phyloP scores from a whole-genome alignment of 2,888 invertebrate genomes.

The Salticus scenicus region DNA sequence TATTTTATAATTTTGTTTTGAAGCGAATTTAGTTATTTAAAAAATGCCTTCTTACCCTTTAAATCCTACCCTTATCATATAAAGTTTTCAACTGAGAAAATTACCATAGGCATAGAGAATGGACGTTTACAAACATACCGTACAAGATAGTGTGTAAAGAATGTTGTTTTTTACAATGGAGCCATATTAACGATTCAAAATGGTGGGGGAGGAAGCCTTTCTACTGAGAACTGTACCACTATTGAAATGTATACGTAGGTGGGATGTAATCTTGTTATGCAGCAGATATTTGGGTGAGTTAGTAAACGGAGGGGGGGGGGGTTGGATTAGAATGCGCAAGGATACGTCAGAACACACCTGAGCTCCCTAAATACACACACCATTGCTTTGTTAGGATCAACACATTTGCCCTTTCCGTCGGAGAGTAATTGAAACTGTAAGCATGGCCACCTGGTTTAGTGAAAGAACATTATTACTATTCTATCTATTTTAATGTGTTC shows the following conservation, averaged over 20 bases:
- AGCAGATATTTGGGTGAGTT: background rate
- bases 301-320: slow-evolving; percentile 4
- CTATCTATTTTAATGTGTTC: background rate
- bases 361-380: slow-evolving; percentile 26
- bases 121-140: too few species aligned
- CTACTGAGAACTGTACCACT: too few species aligned
- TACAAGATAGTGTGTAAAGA: too few species aligned
- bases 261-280: slow-evolving; percentile 21
- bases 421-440: slow-evolving; percentile 10
- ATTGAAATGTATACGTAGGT: background rate
- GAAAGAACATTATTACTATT: background rate
- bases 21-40: too few species aligned
- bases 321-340: slow-evolving; percentile 9
- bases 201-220: too few species aligned
- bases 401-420: slow-evolving; percentile 27
- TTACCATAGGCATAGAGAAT: too few species aligned
- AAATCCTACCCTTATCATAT: too few species aligned
- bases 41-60: too few species aligned
- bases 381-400: slow-evolving; percentile 19
- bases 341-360: slow-evolving; percentile 9
- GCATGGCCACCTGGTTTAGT: slow-evolving; percentile 17
- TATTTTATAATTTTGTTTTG: too few species aligned
- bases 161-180: too few species aligned
- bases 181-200: too few species aligned
- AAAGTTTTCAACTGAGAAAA: too few species aligned